Evolutionary conservation across 2,888 invertebrate species (phyloP).

Genomic region (Gibbula magus): DNA sequence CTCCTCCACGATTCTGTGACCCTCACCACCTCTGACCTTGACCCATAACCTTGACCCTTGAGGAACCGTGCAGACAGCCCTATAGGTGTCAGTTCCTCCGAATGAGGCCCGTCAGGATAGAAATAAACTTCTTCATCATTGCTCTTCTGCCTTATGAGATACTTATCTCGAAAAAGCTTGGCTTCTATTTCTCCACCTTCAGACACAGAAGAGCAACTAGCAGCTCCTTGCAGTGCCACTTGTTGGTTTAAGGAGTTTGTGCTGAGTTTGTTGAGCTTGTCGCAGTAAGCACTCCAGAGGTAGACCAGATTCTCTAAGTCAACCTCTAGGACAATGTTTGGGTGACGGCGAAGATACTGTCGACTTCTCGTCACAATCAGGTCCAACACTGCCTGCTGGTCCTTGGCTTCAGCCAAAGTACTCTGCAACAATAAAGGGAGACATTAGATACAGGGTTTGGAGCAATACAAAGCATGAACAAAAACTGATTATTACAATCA

Average conservation of each 20-base stretch:
- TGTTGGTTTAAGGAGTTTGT: background rate
- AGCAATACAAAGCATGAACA: background rate
- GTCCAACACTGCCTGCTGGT: constrained; percentile 37
- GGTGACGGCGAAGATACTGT: constrained; percentile 33
- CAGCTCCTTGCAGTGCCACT: background rate
- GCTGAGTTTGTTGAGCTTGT: constrained; percentile 21
- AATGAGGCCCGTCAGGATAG: background rate
- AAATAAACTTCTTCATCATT: background rate
- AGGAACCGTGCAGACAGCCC: background rate
- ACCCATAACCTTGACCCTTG: background rate
- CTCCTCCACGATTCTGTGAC: background rate
- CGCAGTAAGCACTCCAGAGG: constrained; percentile 37
- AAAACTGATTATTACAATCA: no score
- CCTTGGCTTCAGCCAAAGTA: constrained; percentile 35
- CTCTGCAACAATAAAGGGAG: constrained; percentile 31
- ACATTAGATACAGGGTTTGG: no score
- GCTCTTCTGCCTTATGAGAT: background rate
- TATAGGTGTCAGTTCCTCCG: background rate
- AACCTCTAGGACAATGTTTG: constrained; percentile 37
- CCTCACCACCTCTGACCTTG: constrained; percentile 12
- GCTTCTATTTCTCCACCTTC: background rate
- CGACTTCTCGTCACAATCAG: constrained; percentile 34
- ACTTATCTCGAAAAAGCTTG: constrained; percentile 4
- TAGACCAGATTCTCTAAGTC: constrained; percentile 41
- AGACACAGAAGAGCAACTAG: background rate